Evolutionary conservation across 64 coral and sea anemone species (phyloP), one percentile per base, ranked within the genome.

Genomic region (Actinia tenebrosa): DNA sequence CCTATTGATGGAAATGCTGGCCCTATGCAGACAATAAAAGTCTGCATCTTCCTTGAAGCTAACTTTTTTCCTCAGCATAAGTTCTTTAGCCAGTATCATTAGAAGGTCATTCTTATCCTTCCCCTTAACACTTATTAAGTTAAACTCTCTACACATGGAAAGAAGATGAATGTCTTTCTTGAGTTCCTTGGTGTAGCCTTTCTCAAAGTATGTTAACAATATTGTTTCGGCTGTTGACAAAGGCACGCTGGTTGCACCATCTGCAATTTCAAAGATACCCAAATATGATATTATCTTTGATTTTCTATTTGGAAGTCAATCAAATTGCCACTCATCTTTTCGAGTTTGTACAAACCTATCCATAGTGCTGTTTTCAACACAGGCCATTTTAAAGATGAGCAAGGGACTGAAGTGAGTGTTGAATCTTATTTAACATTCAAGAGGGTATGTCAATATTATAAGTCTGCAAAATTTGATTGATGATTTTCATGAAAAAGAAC

Each of bases 91-190:
- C 43, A 92, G 26, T 56, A 88, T 42, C 61, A 92, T 77, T 22
- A 92, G 87, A 46, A 87, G 56, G 19, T 88, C 91, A 92, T 22
- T 88, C 62, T 88, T 88, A 78, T 92, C 85, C 64, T 87, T 91
- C 45, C 53, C 53, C 53, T 91, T 91, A 20, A 87, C 30, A 52
- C 86, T 79, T 44, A 87, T 91, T 14, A 86, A 37, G 62, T 91
- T 82, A 50, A 86, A 69, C 45, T 91, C 85, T 20, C 77, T 56
- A 45, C 84, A 81, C 52, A 87, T 56, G 25, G 90, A 30, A 66
- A 82, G 42, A 86, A 91, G 72, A 44, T 91, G 89, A 46, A 45
- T 27, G 58, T 86, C 90, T 81, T 81, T 91, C 54, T 91, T 91
- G 20, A 91, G 30, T 83, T 91, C 83, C 60, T 91, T 91, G 22